These are phyloP conservation scores for Adineta ricciae DNA, from an alignment of 2,888 invertebrate species.

Conservation along the genomic window DNA sequence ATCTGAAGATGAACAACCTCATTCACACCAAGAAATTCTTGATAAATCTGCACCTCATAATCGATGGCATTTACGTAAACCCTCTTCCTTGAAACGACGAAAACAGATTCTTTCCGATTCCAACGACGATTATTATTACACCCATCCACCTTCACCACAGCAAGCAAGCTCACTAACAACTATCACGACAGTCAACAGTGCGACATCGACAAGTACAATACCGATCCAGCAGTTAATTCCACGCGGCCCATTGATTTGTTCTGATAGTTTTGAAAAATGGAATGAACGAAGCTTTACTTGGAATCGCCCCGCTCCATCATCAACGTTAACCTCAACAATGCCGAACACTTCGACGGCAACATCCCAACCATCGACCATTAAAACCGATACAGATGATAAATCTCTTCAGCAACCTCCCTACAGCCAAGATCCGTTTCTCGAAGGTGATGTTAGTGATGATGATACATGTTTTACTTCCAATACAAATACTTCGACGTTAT, in stretches of 20 bases:
- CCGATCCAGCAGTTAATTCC: constrained; percentile 23
- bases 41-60: background rate
- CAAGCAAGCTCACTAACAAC: background rate
- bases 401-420: background rate
- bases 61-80: background rate
- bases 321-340: background rate
- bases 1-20: background rate
- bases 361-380: background rate
- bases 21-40: background rate
- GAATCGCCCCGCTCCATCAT: background rate
- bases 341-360: background rate
- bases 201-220: background rate
- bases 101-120: constrained; percentile 4
- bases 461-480: background rate
- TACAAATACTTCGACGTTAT: background rate
- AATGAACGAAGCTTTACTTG: background rate
- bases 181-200: background rate
- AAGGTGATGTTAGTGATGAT: constrained; percentile 18
- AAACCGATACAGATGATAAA: background rate
- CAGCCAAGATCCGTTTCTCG: background rate
- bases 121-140: constrained; percentile 17
- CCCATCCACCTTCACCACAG: background rate
- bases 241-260: constrained; percentile 32
- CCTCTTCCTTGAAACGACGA: background rate
- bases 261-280: constrained; percentile 25